These are phyloP conservation scores for Myotis lucifugus DNA, from an alignment of 2,113 vertebrate species.

Conservation along the genomic window DNA sequence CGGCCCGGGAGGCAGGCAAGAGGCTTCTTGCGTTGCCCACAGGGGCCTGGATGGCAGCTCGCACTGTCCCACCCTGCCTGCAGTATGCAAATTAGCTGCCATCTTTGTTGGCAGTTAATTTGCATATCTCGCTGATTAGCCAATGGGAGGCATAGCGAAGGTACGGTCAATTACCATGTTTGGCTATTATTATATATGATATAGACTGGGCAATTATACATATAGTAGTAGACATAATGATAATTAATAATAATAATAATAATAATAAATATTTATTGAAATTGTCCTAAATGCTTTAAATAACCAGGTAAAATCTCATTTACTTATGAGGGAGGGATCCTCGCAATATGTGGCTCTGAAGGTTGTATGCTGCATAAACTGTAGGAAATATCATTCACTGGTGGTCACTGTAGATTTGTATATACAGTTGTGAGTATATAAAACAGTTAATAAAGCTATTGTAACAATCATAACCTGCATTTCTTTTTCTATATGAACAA, in stretches of 20 bases:
- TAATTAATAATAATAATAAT: not conserved
- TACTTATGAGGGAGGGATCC: not conserved
- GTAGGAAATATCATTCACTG: not conserved
- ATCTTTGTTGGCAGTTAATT: too few relatives aligned
- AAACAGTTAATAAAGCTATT: not conserved
- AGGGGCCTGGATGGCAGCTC: too few relatives aligned
- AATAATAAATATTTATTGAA: not conserved
- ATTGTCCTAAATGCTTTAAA: not conserved
- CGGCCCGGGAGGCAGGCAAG: too few relatives aligned
- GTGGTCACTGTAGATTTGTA: not conserved
- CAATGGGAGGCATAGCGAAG: too few relatives aligned
- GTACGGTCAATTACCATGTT: too few relatives aligned
- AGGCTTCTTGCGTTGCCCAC: too few relatives aligned
- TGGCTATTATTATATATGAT: too few relatives aligned
- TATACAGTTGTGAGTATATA: not conserved
- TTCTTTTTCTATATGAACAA: not conserved
- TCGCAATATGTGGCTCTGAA: not conserved
- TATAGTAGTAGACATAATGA: not conserved
- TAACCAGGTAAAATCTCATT: not conserved
- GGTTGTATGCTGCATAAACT: not conserved
- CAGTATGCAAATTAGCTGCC: too few relatives aligned
- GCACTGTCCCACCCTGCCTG: too few relatives aligned
- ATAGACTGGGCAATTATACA: not conserved
- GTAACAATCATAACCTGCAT: not conserved
- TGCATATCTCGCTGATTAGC: too few relatives aligned